Percentiles rank a stretch among this genome's conserved stretches.
phyloP scores from a whole-genome alignment of 2,113 vertebrate genomes.

The Paratilapia polleni region DNA sequence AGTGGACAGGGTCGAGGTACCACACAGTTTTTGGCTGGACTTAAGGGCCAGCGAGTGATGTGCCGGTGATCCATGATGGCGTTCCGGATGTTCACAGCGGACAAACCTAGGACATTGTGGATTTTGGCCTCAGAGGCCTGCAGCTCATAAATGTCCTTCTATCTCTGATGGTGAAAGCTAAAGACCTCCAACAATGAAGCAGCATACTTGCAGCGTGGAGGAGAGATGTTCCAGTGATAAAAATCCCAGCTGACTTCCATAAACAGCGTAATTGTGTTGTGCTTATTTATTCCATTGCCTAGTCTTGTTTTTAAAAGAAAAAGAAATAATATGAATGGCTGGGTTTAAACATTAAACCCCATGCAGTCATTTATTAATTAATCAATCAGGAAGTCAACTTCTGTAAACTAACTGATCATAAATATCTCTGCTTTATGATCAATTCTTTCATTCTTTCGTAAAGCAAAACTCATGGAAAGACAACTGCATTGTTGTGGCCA shows the following conservation, averaged over 20 bases:
- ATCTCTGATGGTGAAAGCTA: background rate
- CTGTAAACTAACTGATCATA: fast-evolving
- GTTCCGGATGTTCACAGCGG: constrained; percentile 28
- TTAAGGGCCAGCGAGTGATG: constrained; percentile 63
- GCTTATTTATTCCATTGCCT: background rate
- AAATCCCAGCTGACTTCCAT: constrained; percentile 3
- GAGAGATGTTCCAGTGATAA: background rate
- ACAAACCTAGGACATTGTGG: constrained; percentile 41
- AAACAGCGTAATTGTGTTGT: background rate
- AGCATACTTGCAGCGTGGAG: background rate
- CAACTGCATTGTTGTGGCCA: no score
- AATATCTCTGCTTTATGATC: background rate
- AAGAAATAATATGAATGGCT: fast-evolving
- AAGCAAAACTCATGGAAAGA: background rate
- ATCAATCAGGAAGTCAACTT: background rate
- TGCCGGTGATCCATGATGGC: constrained; percentile 41
- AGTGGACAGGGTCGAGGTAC: constrained; percentile 20
- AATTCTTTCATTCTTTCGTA: background rate
- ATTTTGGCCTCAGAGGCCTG: constrained; percentile 52
- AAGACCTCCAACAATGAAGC: constrained; percentile 32
- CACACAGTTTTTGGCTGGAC: constrained; percentile 45
- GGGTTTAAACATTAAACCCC: background rate
- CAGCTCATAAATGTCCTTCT: constrained; percentile 21
- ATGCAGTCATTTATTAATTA: background rate
- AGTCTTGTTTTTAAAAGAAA: background rate